Evolutionary conservation across 2,797 vertebrate genomes (phyloP).

Genomic region (Todus mexicanus): DNA sequence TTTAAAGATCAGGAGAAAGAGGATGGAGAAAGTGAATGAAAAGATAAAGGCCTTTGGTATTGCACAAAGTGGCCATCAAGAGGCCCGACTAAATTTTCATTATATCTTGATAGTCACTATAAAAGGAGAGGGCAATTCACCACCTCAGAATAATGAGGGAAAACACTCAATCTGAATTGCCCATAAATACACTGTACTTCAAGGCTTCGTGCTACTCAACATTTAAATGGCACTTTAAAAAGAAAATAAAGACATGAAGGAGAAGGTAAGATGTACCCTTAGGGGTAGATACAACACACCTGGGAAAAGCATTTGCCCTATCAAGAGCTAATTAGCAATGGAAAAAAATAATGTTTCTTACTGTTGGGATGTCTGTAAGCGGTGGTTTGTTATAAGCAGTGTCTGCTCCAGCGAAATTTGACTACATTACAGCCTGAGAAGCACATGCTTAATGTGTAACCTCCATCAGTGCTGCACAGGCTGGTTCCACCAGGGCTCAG

Average conservation of each 20-base stretch:
- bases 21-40: background rate
- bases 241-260: conserved; percentile 14
- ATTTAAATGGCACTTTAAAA: conserved; percentile 28
- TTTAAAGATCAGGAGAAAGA: background rate
- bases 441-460: background rate
- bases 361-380: background rate
- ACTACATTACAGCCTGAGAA: background rate
- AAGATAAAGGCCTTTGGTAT: background rate
- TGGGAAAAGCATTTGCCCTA: background rate
- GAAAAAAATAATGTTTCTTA: background rate
- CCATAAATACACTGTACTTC: background rate
- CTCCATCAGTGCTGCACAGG: background rate
- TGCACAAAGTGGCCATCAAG: conserved; percentile 16
- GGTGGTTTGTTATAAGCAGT: background rate
- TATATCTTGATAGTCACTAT: background rate
- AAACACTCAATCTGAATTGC: background rate
- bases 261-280: background rate
- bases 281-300: background rate
- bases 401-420: background rate
- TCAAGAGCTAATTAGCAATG: conserved; percentile 1
- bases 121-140: background rate
- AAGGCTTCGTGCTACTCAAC: conserved; percentile 5
- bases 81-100: background rate
- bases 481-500: background rate
- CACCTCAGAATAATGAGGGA: background rate